These are phyloP conservation scores for Sprattus sprattus DNA, from an alignment of 2,113 vertebrate genomes.

Conservation along the genomic window DNA sequence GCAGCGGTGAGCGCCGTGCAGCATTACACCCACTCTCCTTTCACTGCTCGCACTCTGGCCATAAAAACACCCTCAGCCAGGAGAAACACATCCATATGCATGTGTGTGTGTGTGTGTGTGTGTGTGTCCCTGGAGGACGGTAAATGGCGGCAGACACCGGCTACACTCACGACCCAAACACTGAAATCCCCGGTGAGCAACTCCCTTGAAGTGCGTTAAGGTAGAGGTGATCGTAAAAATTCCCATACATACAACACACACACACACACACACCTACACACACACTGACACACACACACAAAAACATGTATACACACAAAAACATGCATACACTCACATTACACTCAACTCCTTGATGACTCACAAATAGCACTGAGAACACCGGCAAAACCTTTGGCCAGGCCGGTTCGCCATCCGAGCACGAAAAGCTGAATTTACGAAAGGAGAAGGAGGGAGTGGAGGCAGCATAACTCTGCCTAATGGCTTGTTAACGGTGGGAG, in stretches of 20 bases:
- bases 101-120: neutral
- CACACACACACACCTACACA: neutral
- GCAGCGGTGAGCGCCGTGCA: neutral
- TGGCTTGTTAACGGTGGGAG: conserved; percentile 90
- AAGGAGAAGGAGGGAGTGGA: conserved; percentile 48
- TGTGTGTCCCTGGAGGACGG: neutral
- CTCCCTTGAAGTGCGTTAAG: neutral
- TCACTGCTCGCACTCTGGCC: neutral
- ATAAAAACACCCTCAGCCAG: neutral
- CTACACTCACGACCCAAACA: neutral
- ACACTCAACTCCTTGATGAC: neutral
- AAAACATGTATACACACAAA: neutral
- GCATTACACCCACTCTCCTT: neutral
- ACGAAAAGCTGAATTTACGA: conserved; percentile 74
- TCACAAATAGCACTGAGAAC: neutral
- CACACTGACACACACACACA: neutral
- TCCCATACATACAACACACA: no score
- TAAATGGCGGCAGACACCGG: neutral
- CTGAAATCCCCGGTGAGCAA: neutral
- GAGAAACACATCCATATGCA: neutral
- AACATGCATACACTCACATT: neutral
- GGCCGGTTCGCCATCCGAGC: neutral
- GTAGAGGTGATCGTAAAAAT: neutral
- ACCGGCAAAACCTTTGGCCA: neutral
- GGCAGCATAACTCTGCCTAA: conserved; percentile 87